Base-by-base conservation (phyloP, 2,888 invertebrate species). In the Eupithecia dodoneata region DNA sequence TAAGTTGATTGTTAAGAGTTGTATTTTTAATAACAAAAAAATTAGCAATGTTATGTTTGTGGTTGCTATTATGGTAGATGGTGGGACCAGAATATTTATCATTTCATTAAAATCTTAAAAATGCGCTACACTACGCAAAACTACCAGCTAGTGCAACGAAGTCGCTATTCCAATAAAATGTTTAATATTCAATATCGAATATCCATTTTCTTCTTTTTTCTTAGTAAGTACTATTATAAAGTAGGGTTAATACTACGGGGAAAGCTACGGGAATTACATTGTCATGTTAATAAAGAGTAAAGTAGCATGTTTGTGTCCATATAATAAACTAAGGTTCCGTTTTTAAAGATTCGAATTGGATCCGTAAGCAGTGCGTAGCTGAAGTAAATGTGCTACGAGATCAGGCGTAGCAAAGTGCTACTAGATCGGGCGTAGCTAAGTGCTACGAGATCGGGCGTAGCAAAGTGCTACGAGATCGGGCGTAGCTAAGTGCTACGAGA, bases 401-500 rank as follows among this genome's bases (percentile, higher is more conserved):
- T 65, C 71, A 66, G 44, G 42, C 70, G 77, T 78, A 79, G 76
- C 45, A 49, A 55, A 76, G 18, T 65, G 67, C 76, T 79, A 63
- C 63, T 9, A 63, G 3, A 18, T 63, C 30, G 70, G 63, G 42
- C 72, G 78, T 78, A 79, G 76, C 52, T 41, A 42, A 77, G 18
- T 71, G 72, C 76, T 79, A 77, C 77, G 72, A 2, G 15, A 49
- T 49, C 13, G 49, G 4, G n/a, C 52, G 55, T 59, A 59, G 55
- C 55, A 59, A n/a, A 59, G 42, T 66, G 65, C 15, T 18, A 59
- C 18, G 42, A 15, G 65, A 42, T 66, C 55, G 71, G 52, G 59
- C 30, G 30, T 30, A 30, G 30, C 30, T 1, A 30, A 30, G 30
- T 30, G 30, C 30, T 52, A 52, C 55, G n/a, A 49, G 13, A 49